Evolutionary conservation across 2,797 vertebrate genomes (phyloP), one percentile per base, ranked within the genome.

Genomic region (Monodelphis domestica): DNA sequence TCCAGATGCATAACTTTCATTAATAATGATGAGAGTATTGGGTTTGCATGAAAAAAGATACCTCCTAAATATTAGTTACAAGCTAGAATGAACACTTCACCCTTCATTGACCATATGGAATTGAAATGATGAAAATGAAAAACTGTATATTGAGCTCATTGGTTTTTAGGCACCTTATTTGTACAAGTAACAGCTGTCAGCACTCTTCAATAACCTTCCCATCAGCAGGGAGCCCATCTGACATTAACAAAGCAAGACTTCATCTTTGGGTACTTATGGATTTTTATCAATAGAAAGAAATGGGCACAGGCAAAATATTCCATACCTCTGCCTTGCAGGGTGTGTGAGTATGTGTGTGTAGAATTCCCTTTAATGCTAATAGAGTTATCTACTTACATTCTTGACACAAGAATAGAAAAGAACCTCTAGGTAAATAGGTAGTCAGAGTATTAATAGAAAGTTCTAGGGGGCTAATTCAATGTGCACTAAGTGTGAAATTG

Each of bases 401-500:
- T 30, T 0, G 2, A 15, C 54, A 91, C 14, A 90, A 51, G 88
- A 90, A 94, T 96, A 95, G 38, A 95, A 95, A 89, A 10, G 26
- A 90, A 90, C 53, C 45, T 26, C 89, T 97, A 97, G 56, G 33
- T 53, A 97, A 96, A 95, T 90, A 95, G 51, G 30, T 96, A 87
- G 1, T 24, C 88, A 96, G 9, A 45, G 89, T 92, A 55, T 89
- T 93, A 94, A 28, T 1, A 7, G 96, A 96, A 92, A 2, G 26
- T 94, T 92, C 1, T 57, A 87, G 12, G 93, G 92, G 15, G 91
- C 53, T 93, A 95, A 97, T 97, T 97, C 88, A 91, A 50, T 95
- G 91, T 96, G 55, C 28, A 88, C 95, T 84, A 88, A 91, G 51
- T 96, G 88, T 50, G 87, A 97, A 97, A 97, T 94, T 91, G 90